Evolutionary conservation across 2,113 vertebrate species (phyloP).

Genomic region (Balaeniceps rex): DNA sequence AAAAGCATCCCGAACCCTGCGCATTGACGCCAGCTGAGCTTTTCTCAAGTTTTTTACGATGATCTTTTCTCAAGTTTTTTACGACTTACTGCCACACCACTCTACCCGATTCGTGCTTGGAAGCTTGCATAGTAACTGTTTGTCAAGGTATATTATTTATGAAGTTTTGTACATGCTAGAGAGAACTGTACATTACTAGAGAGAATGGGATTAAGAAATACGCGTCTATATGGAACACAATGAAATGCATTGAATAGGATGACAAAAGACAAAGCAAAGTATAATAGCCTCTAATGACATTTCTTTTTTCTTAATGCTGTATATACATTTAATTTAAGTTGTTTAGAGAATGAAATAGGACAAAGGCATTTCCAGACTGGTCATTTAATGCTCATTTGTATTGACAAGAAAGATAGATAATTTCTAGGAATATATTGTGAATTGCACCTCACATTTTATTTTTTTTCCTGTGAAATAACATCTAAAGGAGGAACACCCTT

Average conservation of each 20-base stretch:
- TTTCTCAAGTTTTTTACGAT: neutral
- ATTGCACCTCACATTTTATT: neutral
- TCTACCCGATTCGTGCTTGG: rapidly evolving
- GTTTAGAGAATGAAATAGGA: neutral
- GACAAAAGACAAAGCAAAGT: neutral
- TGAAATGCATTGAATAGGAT: neutral
- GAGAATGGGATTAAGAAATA: neutral
- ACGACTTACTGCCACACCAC: rapidly evolving
- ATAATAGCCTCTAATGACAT: neutral
- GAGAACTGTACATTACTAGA: neutral
- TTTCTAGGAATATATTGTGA: neutral
- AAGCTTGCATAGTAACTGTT: rapidly evolving
- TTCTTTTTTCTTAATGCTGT: neutral
- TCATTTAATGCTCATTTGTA: neutral
- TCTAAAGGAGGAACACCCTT: neutral
- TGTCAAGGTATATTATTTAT: neutral
- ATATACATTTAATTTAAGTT: neutral
- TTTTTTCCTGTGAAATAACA: neutral
- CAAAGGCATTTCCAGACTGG: neutral
- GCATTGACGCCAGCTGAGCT: neutral
- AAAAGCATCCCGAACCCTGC: neutral
- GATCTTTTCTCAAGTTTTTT: neutral
- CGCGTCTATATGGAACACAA: rapidly evolving
- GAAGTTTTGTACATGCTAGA: no score
- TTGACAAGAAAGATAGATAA: neutral